A percentile compares a stretch with the other conserved stretches of the same genome.
Evolutionary conservation across 2,888 invertebrate genomes (phyloP).

Genomic region (Ochlodes sylvanus): DNA sequence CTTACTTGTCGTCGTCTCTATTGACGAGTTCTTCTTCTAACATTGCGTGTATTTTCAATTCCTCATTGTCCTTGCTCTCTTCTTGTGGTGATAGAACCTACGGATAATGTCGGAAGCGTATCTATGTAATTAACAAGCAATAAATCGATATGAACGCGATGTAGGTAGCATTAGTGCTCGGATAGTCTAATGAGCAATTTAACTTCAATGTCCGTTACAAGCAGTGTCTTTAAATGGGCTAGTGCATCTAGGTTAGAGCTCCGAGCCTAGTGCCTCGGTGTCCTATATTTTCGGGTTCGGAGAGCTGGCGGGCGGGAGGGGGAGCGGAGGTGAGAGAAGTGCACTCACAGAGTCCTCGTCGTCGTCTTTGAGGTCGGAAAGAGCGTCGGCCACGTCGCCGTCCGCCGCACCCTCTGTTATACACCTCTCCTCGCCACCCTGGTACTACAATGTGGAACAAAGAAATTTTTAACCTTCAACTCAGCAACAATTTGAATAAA

Average conservation of each 20-base stretch:
- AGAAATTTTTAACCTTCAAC: constrained; percentile 6
- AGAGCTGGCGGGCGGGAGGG: constrained; percentile 45
- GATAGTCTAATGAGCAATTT: constrained; percentile 46
- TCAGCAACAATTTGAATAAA: constrained; percentile 2
- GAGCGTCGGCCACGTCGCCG: constrained; percentile 68
- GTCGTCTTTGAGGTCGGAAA: constrained; percentile 83
- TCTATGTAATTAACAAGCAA: constrained; percentile 73
- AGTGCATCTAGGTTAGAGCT: constrained; percentile 53
- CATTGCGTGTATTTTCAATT: constrained; percentile 89
- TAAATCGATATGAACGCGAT: constrained; percentile 59
- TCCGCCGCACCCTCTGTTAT: constrained; percentile 64
- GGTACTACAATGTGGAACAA: constrained; percentile 55
- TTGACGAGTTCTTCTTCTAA: constrained; percentile 93
- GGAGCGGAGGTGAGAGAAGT: constrained; percentile 51
- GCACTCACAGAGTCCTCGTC: constrained; percentile 90
- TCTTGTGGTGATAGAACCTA: constrained; percentile 80
- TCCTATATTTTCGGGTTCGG: constrained; percentile 65
- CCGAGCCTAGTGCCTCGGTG: constrained; percentile 70
- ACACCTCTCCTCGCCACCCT: constrained; percentile 70
- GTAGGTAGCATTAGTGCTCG: constrained; percentile 46
- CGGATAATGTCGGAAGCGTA: constrained; percentile 74
- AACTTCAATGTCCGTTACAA: constrained; percentile 44
- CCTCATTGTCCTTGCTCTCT: constrained; percentile 86
- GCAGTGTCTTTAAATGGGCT: constrained; percentile 43
- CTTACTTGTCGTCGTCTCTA: constrained; percentile 92